Conservation (phyloP, 2,797 vertebrate species). For the Luscinia megarhynchos region DNA sequence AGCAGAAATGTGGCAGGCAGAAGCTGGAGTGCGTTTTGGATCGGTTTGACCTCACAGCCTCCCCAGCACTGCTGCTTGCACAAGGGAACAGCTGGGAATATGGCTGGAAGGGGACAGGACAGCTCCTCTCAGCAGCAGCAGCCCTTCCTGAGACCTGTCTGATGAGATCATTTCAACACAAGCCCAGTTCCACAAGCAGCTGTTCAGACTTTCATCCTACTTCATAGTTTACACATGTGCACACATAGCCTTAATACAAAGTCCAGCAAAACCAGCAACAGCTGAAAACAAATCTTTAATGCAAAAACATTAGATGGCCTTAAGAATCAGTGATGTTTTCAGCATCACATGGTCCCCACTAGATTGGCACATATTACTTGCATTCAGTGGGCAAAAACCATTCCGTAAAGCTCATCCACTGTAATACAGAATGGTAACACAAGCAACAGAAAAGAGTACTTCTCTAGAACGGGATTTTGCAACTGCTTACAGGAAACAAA, state of each 20-base stretch:
- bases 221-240: neutral
- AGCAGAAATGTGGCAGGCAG: neutral
- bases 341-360: neutral
- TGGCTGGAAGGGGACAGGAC: neutral
- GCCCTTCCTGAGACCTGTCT: neutral
- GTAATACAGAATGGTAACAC: neutral
- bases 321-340: neutral
- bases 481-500: neutral
- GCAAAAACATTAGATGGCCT: neutral
- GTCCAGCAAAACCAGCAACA: neutral
- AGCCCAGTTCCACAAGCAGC: neutral
- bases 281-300: neutral
- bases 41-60: rapidly evolving
- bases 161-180: neutral
- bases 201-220: neutral
- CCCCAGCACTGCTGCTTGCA: neutral
- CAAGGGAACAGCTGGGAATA: neutral
- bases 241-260: neutral
- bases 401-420: neutral
- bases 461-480: neutral
- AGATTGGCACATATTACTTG: neutral
- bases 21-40: neutral
- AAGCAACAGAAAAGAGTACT: neutral
- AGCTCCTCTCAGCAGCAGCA: neutral
- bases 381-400: neutral